Conservation (phyloP, 1,140 invertebrate species). For the Bradynema listronoti region DNA sequence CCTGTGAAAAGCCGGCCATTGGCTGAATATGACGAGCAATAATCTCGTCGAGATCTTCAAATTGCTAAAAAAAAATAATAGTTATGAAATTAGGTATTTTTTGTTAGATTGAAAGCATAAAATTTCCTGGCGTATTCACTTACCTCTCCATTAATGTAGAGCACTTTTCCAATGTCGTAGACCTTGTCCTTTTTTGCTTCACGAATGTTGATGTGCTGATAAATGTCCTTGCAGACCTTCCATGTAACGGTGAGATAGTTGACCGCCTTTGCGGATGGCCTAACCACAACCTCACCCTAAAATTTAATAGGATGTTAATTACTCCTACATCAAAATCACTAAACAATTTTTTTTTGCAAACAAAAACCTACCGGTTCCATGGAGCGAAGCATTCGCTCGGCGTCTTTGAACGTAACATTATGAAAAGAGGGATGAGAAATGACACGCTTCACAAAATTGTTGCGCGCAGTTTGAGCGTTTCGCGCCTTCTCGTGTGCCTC, state of each 20-base stretch:
- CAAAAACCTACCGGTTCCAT: conserved; percentile 66
- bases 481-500: conserved; percentile 19
- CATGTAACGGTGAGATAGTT: conserved; percentile 95
- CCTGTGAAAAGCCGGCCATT: conserved; percentile 83
- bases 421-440: conserved; percentile 95
- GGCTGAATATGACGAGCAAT: conserved; percentile 89
- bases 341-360: conserved; percentile 10
- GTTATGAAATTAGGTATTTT: conserved; percentile 9
- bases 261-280: conserved; percentile 77
- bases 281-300: conserved; percentile 87
- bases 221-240: conserved; percentile 89
- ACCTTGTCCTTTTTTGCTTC: conserved; percentile 95
- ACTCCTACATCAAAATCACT: conserved; percentile 20
- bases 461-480: conserved; percentile 9
- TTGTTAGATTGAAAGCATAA: not conserved
- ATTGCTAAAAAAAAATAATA: conserved; percentile 64
- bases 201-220: conserved; percentile 87
- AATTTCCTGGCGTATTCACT: not conserved
- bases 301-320: conserved; percentile 15
- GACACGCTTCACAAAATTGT: conserved; percentile 73
- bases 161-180: conserved; percentile 80
- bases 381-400: conserved; percentile 77
- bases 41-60: conserved; percentile 98
- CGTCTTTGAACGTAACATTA: conserved; percentile 86
- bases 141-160: conserved; percentile 69